These are phyloP conservation scores for Hirtodrosophila duncani DNA, from an alignment of 2,888 invertebrate species.

Conservation along the genomic window DNA sequence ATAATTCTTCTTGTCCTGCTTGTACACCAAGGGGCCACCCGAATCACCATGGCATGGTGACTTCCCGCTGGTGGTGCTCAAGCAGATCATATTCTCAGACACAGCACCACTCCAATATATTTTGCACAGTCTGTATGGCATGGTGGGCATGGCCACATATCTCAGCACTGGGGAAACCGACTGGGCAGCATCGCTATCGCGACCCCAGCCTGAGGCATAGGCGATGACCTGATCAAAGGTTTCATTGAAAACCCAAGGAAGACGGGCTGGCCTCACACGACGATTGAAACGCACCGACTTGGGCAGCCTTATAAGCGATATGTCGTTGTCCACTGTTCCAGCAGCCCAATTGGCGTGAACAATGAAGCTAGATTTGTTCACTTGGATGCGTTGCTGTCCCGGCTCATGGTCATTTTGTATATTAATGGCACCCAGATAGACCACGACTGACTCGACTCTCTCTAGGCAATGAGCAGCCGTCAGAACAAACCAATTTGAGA, in stretches of 20 bases:
- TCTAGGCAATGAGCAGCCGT: constrained; percentile 70
- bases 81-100: constrained; percentile 49
- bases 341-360: constrained; percentile 49
- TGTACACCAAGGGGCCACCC: constrained; percentile 53
- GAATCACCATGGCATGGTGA: constrained; percentile 62
- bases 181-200: constrained; percentile 5
- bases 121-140: constrained; percentile 44
- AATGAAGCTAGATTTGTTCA: constrained; percentile 28
- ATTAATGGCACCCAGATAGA: constrained; percentile 53
- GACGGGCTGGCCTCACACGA: constrained; percentile 38
- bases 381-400: constrained; percentile 32
- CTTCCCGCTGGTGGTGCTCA: constrained; percentile 41
- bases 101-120: constrained; percentile 38
- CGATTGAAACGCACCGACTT: constrained; percentile 28
- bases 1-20: constrained; percentile 18
- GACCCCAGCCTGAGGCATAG: constrained; percentile 72
- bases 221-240: constrained; percentile 40
- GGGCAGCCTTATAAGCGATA: constrained; percentile 51
- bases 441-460: constrained; percentile 29
- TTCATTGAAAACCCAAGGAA: constrained; percentile 49
- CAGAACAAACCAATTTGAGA: constrained; percentile 56
- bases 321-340: constrained; percentile 50
- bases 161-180: constrained; percentile 28
- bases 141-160: constrained; percentile 40
- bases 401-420: constrained; percentile 36